Evolutionary conservation across 2,888 invertebrate genomes (phyloP).

Genomic region (Drosophila cognata): DNA sequence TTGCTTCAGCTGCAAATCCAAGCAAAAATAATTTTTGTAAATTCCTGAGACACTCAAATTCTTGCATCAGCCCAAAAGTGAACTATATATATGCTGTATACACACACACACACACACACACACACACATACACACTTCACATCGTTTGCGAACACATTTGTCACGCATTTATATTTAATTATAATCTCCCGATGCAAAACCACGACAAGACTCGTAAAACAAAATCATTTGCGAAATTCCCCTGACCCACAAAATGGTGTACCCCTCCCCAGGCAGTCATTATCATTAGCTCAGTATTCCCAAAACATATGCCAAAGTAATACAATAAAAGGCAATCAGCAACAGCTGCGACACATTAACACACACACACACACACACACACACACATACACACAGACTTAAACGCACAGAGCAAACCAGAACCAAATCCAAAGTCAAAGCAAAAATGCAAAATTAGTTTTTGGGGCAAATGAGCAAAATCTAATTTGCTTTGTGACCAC

Average conservation of each 20-base stretch:
- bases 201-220: conserved; percentile 47
- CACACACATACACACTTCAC: conserved; percentile 1
- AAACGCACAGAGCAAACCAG: neutral
- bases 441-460: conserved; percentile 44
- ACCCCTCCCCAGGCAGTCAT: conserved; percentile 47
- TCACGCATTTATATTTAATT: conserved; percentile 66
- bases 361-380: conserved; percentile 11
- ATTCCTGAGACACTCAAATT: neutral
- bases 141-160: conserved; percentile 45
- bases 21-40: neutral
- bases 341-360: conserved; percentile 65
- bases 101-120: neutral
- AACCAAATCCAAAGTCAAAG: conserved; percentile 30
- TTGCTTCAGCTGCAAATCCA: neutral
- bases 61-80: conserved; percentile 5
- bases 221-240: conserved; percentile 51
- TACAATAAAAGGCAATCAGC: conserved; percentile 71
- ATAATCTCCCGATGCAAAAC: conserved; percentile 39
- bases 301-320: conserved; percentile 69
- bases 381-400: neutral
- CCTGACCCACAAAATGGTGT: conserved; percentile 19
- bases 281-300: conserved; percentile 66
- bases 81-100: neutral
- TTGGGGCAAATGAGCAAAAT: conserved; percentile 51
- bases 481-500: conserved; percentile 46